A percentile compares a stretch with the other conserved stretches of the same genome.
Evolutionary conservation across 2,888 invertebrate genomes (phyloP).

Genomic region (Cryptocephalus moraei): DNA sequence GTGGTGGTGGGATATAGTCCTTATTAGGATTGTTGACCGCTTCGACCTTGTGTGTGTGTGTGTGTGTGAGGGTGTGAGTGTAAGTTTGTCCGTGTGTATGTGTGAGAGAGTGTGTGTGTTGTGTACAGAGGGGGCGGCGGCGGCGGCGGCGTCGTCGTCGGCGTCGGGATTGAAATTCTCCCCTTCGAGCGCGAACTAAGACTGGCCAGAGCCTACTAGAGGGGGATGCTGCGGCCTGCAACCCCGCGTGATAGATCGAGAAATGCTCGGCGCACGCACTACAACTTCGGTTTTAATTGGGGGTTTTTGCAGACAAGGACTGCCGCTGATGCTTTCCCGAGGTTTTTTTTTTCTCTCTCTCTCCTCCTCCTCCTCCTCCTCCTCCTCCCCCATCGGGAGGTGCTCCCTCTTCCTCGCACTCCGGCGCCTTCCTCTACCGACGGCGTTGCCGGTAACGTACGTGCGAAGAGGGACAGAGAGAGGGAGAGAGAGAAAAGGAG

Average conservation of each 20-base stretch:
- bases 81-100: no score
- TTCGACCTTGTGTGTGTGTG: not conserved
- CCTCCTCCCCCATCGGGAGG: not conserved
- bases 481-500: not conserved
- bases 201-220: constrained; percentile 35
- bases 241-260: constrained; percentile 38
- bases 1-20: no score
- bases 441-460: not conserved
- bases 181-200: constrained; percentile 34
- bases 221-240: constrained; percentile 34
- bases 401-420: not conserved
- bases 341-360: constrained; percentile 1
- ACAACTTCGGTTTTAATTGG: constrained; percentile 40
- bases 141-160: constrained; percentile 2
- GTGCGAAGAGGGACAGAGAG: not conserved
- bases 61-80: not conserved
- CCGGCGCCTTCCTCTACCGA: not conserved
- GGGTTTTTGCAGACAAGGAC: constrained; percentile 35
- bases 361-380: not conserved
- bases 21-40: not conserved
- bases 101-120: no score
- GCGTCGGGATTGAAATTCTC: constrained; percentile 18
- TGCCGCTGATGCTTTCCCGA: constrained; percentile 2
- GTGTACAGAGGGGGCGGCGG: constrained; percentile 3
- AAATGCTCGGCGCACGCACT: constrained; percentile 39